Base-by-base conservation (phyloP, 2,113 vertebrate species). In the Alectura lathami region DNA sequence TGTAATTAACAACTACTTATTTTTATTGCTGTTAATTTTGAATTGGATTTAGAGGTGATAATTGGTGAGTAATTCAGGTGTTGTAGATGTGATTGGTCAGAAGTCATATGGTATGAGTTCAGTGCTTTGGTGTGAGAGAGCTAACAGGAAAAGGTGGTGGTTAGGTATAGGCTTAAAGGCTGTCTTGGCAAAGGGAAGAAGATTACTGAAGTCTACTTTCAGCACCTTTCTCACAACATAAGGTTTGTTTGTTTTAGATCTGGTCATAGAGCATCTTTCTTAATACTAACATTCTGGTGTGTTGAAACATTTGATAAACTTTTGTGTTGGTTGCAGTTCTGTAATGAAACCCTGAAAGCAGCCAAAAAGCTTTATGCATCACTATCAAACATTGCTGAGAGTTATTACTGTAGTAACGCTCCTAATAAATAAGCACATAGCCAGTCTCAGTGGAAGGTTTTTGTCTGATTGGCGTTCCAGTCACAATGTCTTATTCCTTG, bases 281-380 rank as follows among this genome's bases (percentile, higher is more conserved):
- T 82, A 76, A 76, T 66, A 23, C 45, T 69, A 48, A 6, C 66
- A 47, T 36, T 70, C 20, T 34, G 42, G 34, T 84, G 54, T 89
- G 54, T 45, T 67, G 88, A 91, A 94, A 90, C 17, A 36, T 86
- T 88, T 92, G 92, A 94, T 93, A 70, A 81, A 93, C 91, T 93
- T 86, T 86, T 47, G 26, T 77, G 54, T 48, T 75, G 34, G 64
- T 47, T 92, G 51, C 56, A 83, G 51, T 47, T 93, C 50, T 84
- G 73, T 86, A 84, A 88, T 84, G 76, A 95, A 88, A 86, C 26
- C 32, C 72, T 81, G 90, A 36, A 74, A 95, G 90, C 63, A 92
- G 68, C 64, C 7, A 21, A 67, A 72, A 40, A 90, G 68, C 76
- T 81, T 92, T 90, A 73, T 34, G 32, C 34, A 81, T 83, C 80